Base-by-base conservation (phyloP, 2,888 invertebrate genomes). In the Sceliomorpha sp. region DNA sequence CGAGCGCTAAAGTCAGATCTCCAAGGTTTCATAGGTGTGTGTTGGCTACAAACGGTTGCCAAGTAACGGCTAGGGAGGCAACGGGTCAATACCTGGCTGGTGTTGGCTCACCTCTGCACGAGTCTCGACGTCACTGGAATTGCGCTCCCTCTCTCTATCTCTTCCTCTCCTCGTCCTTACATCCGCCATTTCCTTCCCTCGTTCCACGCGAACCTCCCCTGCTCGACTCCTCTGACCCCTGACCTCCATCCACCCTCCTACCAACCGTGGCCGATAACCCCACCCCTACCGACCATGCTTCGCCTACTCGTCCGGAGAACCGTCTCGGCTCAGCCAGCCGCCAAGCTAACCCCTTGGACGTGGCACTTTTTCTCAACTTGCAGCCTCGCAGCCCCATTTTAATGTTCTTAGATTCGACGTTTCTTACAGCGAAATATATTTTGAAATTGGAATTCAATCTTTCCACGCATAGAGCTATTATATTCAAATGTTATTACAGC, bases 1-100 rank as follows among this genome's bases (percentile, higher is more conserved):
- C 59, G 63, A 55, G 66, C 63, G 80, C 76, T 78, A 79, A 84
- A 86, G 85, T 85, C 85, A 87, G 83, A 87, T 87, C 86, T 87
- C 86, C 87, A 87, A 87, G 87, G 87, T 86, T 87, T 82, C 81
- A 79, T 83, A 86, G 85, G 85, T 86, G 86, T 86, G 85, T 86
- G 86, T 87, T 86, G 85, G 86, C 78, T 83, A 82, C 85, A 82
- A 84, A 81, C 79, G 80, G 87, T 88, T 87, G 85, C 87, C 78
- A 80, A 77, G 87, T 76, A 78, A 87, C 86, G 72, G 74, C 73
- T 79, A 78, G 85, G 85, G 83, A 85, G 78, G 86, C 81, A 74
- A 86, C 88, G 87, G 88, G 88, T 88, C 88, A 87, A 88, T 88
- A 88, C 86, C 87, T 85, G 80, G 83, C 73, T 77, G 78, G 76